Evolutionary conservation across 1,140 invertebrate species (phyloP), one percentile per base, ranked within the genome.

Genomic region (Zaprionus davidi): DNA sequence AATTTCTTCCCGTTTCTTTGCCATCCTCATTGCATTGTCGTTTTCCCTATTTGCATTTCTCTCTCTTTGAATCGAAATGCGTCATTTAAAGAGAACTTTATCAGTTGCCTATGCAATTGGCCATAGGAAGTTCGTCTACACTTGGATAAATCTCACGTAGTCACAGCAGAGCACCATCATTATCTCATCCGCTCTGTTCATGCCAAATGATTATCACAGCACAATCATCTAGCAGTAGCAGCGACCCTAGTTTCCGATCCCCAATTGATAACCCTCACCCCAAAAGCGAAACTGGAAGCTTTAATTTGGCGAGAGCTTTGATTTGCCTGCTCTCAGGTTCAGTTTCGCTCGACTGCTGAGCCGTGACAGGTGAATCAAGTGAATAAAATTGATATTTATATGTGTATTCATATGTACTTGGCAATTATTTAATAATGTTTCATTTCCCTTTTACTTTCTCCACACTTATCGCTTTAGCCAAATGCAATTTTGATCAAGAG

Each of bases 401-500:
- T 34, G 9, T 34, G 31, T 34, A 2, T 11, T 44, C 15, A 34
- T 22, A 20, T n/a, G 17, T 46, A 67, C 28, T 53, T 46, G 41
- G n/a, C n/a, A 46, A 46, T 46, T 13, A 59, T 59, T 31, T 13
- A 59, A 26, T 75, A 51, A 58, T 70, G 7, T n/a, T 22, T 5
- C 17, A 59, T 71, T 76, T 64, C 24, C 58, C 41, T 9, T 20
- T 51, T 38, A 17, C 9, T 57, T 5, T 63, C 24, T 28, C 63
- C 36, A 26, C 55, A 11, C 9, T 20, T 93, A 93, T 7, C 79
- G n/a, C 6, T 46, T 46, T 46, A 96, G 96, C 94, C 71, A 96
- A 96, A 80, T 94, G 95, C 91, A 96, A 96, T 91, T 95, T 94
- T 92, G 93, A 93, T 72, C 93, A 95, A 87, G 92, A 94, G 78